These are phyloP conservation scores for Callorhinus ursinus DNA, from an alignment of 2,113 vertebrate species.

Conservation along the genomic window DNA sequence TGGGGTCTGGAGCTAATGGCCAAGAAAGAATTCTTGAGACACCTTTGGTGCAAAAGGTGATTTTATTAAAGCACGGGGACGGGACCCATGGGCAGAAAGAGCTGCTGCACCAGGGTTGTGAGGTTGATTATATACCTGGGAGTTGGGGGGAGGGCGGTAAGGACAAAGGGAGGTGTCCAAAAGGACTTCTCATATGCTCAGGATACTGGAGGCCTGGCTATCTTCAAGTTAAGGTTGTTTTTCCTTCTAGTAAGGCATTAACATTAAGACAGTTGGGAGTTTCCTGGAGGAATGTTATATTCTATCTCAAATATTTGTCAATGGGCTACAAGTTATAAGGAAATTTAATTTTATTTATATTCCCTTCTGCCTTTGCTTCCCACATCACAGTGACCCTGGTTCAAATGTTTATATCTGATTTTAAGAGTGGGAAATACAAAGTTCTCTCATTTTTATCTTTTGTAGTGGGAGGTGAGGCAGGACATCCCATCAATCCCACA, in stretches of 20 bases:
- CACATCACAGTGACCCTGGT: background rate
- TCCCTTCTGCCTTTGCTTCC: background rate
- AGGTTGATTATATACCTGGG: background rate
- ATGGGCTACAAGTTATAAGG: background rate
- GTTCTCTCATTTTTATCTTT: background rate
- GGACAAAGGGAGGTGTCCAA: background rate
- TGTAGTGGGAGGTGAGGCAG: background rate
- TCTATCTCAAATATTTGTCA: background rate
- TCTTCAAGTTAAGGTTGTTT: background rate
- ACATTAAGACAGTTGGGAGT: background rate
- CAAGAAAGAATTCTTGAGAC: background rate
- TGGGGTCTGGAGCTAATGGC: background rate
- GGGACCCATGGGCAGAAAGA: background rate
- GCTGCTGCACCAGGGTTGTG: background rate
- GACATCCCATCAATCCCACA: background rate
- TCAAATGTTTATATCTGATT: background rate
- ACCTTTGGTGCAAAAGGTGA: background rate
- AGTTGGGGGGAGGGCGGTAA: background rate
- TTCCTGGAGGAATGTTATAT: background rate
- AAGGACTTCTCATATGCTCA: background rate
- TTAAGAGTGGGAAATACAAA: background rate
- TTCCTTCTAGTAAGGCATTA: background rate
- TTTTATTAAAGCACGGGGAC: background rate
- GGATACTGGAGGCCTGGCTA: background rate
- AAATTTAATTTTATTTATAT: background rate